Conservation (phyloP, 2,888 invertebrate genomes). For the Dasypogon diadema region DNA sequence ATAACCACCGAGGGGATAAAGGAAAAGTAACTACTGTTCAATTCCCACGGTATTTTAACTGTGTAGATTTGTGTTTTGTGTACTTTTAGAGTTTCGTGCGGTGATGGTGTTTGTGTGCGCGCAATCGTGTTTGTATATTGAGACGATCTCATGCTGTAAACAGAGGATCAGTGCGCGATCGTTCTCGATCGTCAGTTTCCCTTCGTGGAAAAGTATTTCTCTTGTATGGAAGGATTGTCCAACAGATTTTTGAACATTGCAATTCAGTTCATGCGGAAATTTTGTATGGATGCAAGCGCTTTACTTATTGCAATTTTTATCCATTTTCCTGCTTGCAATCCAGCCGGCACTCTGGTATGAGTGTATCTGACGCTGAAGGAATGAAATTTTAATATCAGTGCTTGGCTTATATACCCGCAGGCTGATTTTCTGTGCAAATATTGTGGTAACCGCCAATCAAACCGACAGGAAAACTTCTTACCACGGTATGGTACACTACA, state of each 20-base stretch:
- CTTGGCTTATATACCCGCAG: constrained; percentile 38
- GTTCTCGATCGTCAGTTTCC: constrained; percentile 39
- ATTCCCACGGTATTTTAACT: constrained; percentile 65
- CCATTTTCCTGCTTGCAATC: constrained; percentile 41
- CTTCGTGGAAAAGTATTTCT: constrained; percentile 36
- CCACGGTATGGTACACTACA: constrained; percentile 4
- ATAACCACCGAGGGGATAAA: constrained; percentile 52
- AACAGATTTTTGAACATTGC: constrained; percentile 21
- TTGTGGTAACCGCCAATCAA: constrained; percentile 47
- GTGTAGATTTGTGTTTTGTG: constrained; percentile 26
- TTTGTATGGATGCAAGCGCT: constrained; percentile 6
- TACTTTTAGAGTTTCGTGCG: not conserved
- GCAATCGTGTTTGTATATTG: constrained; percentile 23
- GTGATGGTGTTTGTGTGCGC: constrained; percentile 1
- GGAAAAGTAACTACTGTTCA: constrained; percentile 64
- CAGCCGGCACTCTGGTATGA: constrained; percentile 10
- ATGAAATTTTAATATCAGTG: constrained; percentile 35
- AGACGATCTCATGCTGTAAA: constrained; percentile 37
- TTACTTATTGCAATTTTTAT: constrained; percentile 27
- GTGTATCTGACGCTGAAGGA: not conserved
- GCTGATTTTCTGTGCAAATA: constrained; percentile 46
- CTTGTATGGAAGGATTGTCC: constrained; percentile 21
- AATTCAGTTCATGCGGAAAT: constrained; percentile 35
- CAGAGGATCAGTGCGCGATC: constrained; percentile 41
- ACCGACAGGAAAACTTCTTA: constrained; percentile 29